Conservation (phyloP, 2,888 invertebrate genomes). For the Ditula angustiorana region DNA sequence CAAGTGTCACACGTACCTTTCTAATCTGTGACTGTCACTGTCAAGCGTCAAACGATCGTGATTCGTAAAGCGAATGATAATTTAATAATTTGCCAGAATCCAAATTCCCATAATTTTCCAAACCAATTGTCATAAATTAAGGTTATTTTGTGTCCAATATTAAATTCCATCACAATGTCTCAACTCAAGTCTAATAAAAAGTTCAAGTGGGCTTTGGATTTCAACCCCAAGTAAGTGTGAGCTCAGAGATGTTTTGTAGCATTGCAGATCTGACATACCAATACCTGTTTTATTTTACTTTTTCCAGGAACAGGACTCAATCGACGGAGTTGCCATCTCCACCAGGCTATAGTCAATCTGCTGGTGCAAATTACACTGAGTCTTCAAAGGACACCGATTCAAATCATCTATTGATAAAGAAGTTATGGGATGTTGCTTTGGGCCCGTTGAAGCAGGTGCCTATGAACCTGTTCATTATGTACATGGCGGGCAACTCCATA, state of each 20-base stretch:
- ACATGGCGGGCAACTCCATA: constrained; percentile 99
- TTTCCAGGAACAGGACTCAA: constrained; percentile 61
- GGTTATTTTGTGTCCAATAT: constrained; percentile 22
- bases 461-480: constrained; percentile 99
- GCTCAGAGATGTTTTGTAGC: background rate
- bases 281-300: constrained; percentile 7
- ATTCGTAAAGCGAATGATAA: background rate
- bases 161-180: constrained; percentile 59
- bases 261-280: background rate
- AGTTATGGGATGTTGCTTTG: constrained; percentile 98
- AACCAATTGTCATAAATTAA: too few species aligned
- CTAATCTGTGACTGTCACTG: background rate
- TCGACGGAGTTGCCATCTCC: constrained; percentile 89
- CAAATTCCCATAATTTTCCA: background rate
- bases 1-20: too few species aligned
- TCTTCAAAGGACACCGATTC: constrained; percentile 93
- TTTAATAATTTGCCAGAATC: background rate
- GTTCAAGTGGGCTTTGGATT: constrained; percentile 88
- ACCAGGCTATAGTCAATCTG: constrained; percentile 93
- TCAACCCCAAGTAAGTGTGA: constrained; percentile 84
- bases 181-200: constrained; percentile 78
- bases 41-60: background rate
- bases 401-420: constrained; percentile 94
- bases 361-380: constrained; percentile 90
- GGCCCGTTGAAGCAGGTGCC: constrained; percentile 98